Evolutionary conservation across 2,113 vertebrate genomes (phyloP), one percentile per base, ranked within the genome.

Genomic region (Tamias sibiricus): DNA sequence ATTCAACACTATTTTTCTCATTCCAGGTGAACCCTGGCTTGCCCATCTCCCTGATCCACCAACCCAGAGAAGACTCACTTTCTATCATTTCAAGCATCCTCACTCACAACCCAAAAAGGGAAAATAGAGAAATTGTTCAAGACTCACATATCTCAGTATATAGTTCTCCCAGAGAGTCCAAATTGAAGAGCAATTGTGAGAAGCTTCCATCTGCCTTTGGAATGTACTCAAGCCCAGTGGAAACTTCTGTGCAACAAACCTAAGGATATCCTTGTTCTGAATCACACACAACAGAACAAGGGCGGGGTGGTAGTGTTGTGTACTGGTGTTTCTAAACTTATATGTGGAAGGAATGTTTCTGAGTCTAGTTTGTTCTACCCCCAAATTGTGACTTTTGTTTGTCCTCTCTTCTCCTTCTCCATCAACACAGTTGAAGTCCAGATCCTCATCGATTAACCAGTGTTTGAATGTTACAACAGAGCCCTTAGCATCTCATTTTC

Each of bases 221-320:
- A 44, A 12, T 54, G 11, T 79, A 44, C 44, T 22, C 69, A 10
- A 44, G 20, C 3, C 64, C 26, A 42, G 54, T 35, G 81, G 40
- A 71, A 62, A 19, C 28, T 17, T 74, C 17, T 81, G 0, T 40
- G 24, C 44, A 88, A 20, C 47, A 86, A 71, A 64, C 3, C 52
- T 59, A 24, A 71, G 30, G 35, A 37, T 28, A 17, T 28, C n/a
- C 11, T 88, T 4, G 10, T 26, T n/a, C 57, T 91, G 64, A 35
- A 47, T 62, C 8, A 59, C 11, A 49, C 11, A 37, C 0, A 13
- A 74, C 69, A 37, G 52, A 11, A 19, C 4, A 40, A 28, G 10
- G 6, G 0, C 8, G 62, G 24, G 87, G n/a, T 40, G 3, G 7
- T 1, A 47, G 16, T 4, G 2, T 4, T 16, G 4, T 49, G 10